Evolutionary conservation across 2,113 vertebrate genomes (phyloP).

Genomic region (Gallinago undulata): DNA sequence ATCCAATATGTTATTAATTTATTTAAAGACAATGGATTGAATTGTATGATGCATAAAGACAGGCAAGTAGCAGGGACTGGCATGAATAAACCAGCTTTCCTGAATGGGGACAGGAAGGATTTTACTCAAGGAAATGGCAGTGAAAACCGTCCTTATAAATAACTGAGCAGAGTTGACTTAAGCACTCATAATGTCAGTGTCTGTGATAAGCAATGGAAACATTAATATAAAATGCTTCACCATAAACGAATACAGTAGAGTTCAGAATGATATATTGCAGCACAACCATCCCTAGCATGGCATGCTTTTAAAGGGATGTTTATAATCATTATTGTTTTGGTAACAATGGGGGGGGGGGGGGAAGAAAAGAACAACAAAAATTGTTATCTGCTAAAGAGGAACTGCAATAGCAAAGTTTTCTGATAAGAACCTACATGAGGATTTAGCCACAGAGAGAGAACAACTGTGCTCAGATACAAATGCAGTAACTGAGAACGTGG

Average conservation of each 20-base stretch:
- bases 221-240: slow-evolving; percentile 78
- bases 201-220: slow-evolving; percentile 79
- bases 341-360: slow-evolving; percentile 13
- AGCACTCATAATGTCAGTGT: slow-evolving; percentile 73
- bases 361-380: slow-evolving; percentile 21
- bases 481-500: neutral
- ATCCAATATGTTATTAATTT: neutral
- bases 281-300: slow-evolving; percentile 28
- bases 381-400: slow-evolving; percentile 38
- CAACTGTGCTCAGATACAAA: neutral
- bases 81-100: slow-evolving; percentile 32
- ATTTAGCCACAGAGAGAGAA: neutral
- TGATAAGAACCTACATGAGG: slow-evolving; percentile 16
- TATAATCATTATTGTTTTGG: slow-evolving; percentile 71
- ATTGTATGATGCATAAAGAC: neutral
- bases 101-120: slow-evolving; percentile 38
- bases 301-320: slow-evolving; percentile 74
- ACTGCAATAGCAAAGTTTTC: neutral
- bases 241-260: slow-evolving; percentile 48
- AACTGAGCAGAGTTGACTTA: slow-evolving; percentile 72
- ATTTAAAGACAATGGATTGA: neutral
- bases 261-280: slow-evolving; percentile 74
- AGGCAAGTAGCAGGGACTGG: neutral
- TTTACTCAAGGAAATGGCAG: slow-evolving; percentile 71
- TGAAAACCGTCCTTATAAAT: slow-evolving; percentile 72